A percentile compares a stretch with the other conserved stretches of the same genome.
Conservation (phyloP, 2,113 vertebrate species). For the Aramus guarauna region DNA sequence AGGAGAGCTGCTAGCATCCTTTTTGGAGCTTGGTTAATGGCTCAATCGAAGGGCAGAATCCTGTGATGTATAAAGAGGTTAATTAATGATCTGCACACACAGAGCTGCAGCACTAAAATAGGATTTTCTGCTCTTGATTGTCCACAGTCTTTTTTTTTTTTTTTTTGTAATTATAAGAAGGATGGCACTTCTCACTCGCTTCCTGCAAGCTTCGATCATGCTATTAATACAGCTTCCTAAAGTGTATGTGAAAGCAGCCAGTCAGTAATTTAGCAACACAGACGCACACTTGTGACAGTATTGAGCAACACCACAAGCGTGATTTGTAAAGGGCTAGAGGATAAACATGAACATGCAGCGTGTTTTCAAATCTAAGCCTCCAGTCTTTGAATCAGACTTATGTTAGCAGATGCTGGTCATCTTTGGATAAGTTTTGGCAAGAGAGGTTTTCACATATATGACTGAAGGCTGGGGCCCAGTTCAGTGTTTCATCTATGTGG, state of each 20-base stretch:
- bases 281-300: rapidly evolving
- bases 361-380: not conserved
- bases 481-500: not conserved
- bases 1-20: not conserved
- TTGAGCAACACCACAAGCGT: not conserved
- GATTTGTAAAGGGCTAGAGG: not conserved
- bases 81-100: not conserved
- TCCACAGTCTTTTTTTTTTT: not conserved
- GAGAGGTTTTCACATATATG: not conserved
- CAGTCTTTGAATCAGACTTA: not conserved
- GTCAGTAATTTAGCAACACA: not conserved
- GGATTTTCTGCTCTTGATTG: constrained; percentile 11
- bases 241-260: not conserved
- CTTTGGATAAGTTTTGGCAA: not conserved
- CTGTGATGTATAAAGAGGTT: not conserved
- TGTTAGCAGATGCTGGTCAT: not conserved
- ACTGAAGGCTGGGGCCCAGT: not conserved
- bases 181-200: not conserved
- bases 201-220: not conserved
- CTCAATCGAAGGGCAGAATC: not conserved
- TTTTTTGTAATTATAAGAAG: not conserved
- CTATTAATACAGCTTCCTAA: not conserved
- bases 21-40: not conserved
- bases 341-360: not conserved
- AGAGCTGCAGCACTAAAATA: not conserved